phyloP scores from a whole-genome alignment of 37 sponge, comb jelly and placozoan genomes.

The Spongia lamella region DNA sequence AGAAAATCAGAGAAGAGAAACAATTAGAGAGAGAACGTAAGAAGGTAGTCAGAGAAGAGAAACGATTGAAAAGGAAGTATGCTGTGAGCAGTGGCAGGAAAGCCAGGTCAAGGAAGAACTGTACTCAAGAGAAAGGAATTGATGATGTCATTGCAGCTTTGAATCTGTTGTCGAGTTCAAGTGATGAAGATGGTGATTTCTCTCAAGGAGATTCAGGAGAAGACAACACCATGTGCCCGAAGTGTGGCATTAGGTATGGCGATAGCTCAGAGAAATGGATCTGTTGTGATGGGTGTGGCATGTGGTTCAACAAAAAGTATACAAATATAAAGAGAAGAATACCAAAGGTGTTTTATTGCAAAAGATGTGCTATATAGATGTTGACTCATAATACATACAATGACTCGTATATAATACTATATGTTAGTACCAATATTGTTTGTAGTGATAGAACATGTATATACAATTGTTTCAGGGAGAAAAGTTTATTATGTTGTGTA shows the following conservation, averaged over 20 bases:
- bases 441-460: constrained; percentile 24
- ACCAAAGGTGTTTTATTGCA: constrained; percentile 17
- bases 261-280: constrained; percentile 39
- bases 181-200: background rate
- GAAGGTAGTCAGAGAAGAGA: background rate
- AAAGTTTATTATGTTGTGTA: background rate
- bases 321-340: constrained; percentile 32
- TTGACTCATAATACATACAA: constrained; percentile 36
- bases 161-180: constrained; percentile 9
- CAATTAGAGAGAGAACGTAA: constrained; percentile 22
- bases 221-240: constrained; percentile 6
- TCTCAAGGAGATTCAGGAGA: background rate
- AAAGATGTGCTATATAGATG: constrained; percentile 20
- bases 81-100: constrained; percentile 2
- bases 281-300: constrained; percentile 51
- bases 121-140: constrained; percentile 10
- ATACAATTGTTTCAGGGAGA: constrained; percentile 17
- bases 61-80: background rate
- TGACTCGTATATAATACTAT: constrained; percentile 36
- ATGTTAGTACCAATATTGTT: background rate
- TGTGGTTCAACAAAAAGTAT: constrained; percentile 36
- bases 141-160: constrained; percentile 3
- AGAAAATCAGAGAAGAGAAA: constrained; percentile 18
- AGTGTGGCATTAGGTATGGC: constrained; percentile 25
- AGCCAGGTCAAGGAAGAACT: constrained; percentile 10